phyloP scores from a whole-genome alignment of 23 tunicate genomes.

The Oikopleura vanhoeffeni region DNA sequence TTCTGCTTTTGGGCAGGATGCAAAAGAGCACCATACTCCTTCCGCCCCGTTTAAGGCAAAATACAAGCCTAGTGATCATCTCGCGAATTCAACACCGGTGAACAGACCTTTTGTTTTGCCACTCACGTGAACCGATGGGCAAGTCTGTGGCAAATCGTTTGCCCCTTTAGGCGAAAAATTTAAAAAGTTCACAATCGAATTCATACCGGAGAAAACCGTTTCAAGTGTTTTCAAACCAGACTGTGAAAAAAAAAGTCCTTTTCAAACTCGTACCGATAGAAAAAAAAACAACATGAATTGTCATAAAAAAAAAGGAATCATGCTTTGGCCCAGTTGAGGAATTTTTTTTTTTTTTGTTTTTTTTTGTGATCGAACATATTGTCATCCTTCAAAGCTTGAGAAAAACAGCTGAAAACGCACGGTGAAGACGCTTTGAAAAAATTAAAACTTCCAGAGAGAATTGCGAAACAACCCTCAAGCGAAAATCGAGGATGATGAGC shows the following conservation, averaged over 20 bases:
- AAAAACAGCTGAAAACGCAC: constrained; percentile 73
- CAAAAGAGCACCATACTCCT: constrained; percentile 23
- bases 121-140: constrained; percentile 16
- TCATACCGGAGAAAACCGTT: constrained; percentile 91
- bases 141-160: constrained; percentile 63
- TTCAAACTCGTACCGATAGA: constrained; percentile 81
- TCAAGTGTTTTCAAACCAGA: constrained; percentile 45
- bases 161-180: constrained; percentile 87
- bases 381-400: constrained; percentile 70
- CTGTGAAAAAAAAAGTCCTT: constrained; percentile 55
- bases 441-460: neutral
- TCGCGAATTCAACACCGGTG: constrained; percentile 84
- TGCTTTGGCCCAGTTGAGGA: constrained; percentile 28
- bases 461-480: neutral
- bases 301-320: constrained; percentile 36
- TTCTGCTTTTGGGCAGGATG: constrained; percentile 71
- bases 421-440: constrained; percentile 33
- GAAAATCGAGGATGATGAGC: neutral
- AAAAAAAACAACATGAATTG: constrained; percentile 77
- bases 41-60: constrained; percentile 77
- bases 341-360: too few species aligned
- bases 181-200: constrained; percentile 74
- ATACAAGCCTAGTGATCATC: constrained; percentile 72
- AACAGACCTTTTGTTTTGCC: constrained; percentile 72
- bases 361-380: constrained; percentile 70